Percentiles rank a stretch among this genome's conserved stretches.
Evolutionary conservation across 2,888 invertebrate genomes (phyloP).

Genomic region (Caenorhabditis auriculariae): DNA sequence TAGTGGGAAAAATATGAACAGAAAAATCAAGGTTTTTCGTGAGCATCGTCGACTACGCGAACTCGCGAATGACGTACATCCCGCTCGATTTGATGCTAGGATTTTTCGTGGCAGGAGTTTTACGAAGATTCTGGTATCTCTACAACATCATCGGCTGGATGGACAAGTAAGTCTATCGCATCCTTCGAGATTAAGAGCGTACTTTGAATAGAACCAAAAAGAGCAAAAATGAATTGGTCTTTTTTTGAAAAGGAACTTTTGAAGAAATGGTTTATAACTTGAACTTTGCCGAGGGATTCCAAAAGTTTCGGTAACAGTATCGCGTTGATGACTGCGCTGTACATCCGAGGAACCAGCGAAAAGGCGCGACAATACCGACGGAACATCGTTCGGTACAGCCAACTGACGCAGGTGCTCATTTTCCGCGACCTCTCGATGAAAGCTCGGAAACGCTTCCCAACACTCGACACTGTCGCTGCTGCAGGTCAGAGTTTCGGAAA

Average conservation of each 20-base stretch:
- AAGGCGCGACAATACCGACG: constrained; percentile 43
- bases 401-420: constrained; percentile 42
- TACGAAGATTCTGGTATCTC: constrained; percentile 39
- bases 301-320: constrained; percentile 39
- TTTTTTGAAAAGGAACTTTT: too few relatives aligned
- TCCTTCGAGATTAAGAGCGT: too few relatives aligned
- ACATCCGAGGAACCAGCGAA: constrained; percentile 42
- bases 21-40: constrained; percentile 34
- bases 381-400: constrained; percentile 46
- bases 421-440: constrained; percentile 49
- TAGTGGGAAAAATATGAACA: too few relatives aligned
- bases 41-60: constrained; percentile 27
- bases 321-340: constrained; percentile 45
- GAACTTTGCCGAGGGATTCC: background rate
- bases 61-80: constrained; percentile 32
- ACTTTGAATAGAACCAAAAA: too few relatives aligned
- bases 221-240: too few relatives aligned
- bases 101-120: constrained; percentile 54
- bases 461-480: constrained; percentile 48
- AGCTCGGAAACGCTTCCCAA: constrained; percentile 45
- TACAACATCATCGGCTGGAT: constrained; percentile 50
- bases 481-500: constrained; percentile 21
- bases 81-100: constrained; percentile 50
- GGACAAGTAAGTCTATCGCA: constrained; percentile 38
- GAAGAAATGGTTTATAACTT: background rate